These are phyloP conservation scores for Etheostoma spectabile DNA, from an alignment of 2,113 vertebrate genomes.

Conservation along the genomic window DNA sequence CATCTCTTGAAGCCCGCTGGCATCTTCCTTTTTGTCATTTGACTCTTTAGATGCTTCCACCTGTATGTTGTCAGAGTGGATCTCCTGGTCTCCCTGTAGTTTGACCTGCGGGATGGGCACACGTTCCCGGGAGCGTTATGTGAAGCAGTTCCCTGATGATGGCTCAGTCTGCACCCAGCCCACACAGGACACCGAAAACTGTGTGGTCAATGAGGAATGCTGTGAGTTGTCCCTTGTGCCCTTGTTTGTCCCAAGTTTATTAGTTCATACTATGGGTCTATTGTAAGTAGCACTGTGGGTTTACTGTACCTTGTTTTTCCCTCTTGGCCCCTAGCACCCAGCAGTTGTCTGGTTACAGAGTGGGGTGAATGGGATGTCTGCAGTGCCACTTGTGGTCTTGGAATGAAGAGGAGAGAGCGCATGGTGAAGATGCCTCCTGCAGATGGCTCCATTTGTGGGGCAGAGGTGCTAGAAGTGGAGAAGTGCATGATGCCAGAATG, in stretches of 20 bases:
- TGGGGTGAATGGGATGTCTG: slow-evolving; percentile 98
- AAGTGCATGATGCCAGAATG: slow-evolving; percentile 99
- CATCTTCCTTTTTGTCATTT: slow-evolving; percentile 1
- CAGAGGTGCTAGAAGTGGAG: slow-evolving; percentile 93
- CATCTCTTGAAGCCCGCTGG: neutral
- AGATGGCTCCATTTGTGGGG: slow-evolving; percentile 94
- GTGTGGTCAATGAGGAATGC: slow-evolving; percentile 95
- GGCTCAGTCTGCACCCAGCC: slow-evolving; percentile 93
- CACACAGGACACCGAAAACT: slow-evolving; percentile 94
- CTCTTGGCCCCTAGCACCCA: slow-evolving; percentile 84
- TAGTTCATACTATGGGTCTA: neutral
- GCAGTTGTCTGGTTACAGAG: slow-evolving; percentile 96
- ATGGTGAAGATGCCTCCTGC: slow-evolving; percentile 96
- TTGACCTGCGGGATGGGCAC: slow-evolving; percentile 91
- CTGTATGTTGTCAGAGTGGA: slow-evolving; percentile 99
- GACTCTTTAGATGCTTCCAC: slow-evolving; percentile 89
- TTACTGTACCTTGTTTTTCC: slow-evolving; percentile 1
- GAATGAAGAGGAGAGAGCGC: slow-evolving; percentile 93
- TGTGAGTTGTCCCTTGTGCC: slow-evolving; percentile 83
- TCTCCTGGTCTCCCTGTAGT: slow-evolving; percentile 97
- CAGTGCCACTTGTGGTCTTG: slow-evolving; percentile 95
- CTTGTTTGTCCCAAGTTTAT: neutral
- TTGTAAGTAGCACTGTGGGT: neutral
- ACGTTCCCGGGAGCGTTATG: slow-evolving; percentile 93
- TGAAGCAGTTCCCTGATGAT: slow-evolving; percentile 97